Base-by-base conservation (phyloP, 2,888 invertebrate genomes). In the Chalcosyrphus nemorum region DNA sequence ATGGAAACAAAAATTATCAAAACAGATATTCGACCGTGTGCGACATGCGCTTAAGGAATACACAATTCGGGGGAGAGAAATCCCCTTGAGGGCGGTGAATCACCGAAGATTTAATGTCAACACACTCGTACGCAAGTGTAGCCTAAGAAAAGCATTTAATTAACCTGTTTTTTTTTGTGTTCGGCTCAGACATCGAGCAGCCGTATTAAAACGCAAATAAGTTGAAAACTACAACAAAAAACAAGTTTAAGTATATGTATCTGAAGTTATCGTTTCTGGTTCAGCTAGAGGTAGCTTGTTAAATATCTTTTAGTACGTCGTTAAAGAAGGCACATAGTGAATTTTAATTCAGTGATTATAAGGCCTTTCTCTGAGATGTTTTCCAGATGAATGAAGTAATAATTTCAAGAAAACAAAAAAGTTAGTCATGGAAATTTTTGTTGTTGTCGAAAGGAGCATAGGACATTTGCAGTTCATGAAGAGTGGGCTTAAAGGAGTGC, bases 71-170 rank as follows among this genome's bases (percentile, higher is more conserved):
- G 32, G 29, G 19, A 65, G 65, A 45, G 41, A 43, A 27, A 17
- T 17, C 57, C 57, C n/a, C 15, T 41, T 43, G n/a, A n/a, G n/a
- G n/a, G n/a, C 45, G 32, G 72, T 78, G 71, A 78, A 57, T 65
- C 72, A 78, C 70, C 54, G 35, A n/a, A 45, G 9, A 15, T 54
- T 54, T 54, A 24, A 59, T 47, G 38, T 71, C 45, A 75, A 57
- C 47, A 75, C 27, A 38, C 56, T 54, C 52, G 43, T 24, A 56
- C 29, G 32, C 29, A 38, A 41, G 24, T 24, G 19, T 45, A 21
- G 27, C 29, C 35, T 45, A 35, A 21, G 45, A 47, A 15, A 45
- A 24, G 9, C 41, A 52, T 43, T 68, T 29, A 13, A 56, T 32
- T 56, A 68, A 32, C 54, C 43, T 43, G 41, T 24, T 52, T 50